These are phyloP conservation scores for Oplegnathus fasciatus DNA, from an alignment of 2,113 vertebrate genomes.

Conservation along the genomic window DNA sequence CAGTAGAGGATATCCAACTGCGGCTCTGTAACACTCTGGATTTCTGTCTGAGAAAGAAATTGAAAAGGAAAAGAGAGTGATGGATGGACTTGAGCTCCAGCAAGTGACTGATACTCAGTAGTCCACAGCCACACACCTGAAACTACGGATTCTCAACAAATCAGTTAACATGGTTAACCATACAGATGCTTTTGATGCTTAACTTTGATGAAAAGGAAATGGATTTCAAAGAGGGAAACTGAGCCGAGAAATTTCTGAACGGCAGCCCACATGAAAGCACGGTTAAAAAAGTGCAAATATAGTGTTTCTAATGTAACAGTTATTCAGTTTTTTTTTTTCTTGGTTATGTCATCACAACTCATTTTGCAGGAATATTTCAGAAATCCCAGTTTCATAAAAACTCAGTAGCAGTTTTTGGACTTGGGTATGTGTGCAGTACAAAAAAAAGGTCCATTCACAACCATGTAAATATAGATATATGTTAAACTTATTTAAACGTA, in stretches of 20 bases:
- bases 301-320: background rate
- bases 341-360: background rate
- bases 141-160: conserved; percentile 23
- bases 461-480: background rate
- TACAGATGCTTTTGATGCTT: conserved; percentile 36
- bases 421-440: background rate
- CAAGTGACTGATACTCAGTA: background rate
- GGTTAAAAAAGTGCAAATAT: background rate
- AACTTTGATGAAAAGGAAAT: conserved; percentile 35
- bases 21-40: background rate
- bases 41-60: conserved; percentile 14
- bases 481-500: background rate
- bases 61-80: conserved; percentile 26
- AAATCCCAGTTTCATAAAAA: too few relatives aligned
- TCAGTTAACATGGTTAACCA: conserved; percentile 9
- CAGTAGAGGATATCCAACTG: conserved; percentile 22
- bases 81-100: conserved; percentile 22
- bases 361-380: background rate
- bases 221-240: conserved; percentile 40
- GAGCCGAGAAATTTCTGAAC: background rate
- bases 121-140: background rate
- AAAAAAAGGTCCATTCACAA: background rate
- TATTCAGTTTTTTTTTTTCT: background rate
- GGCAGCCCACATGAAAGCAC: conserved; percentile 13
- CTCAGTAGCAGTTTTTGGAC: background rate